Conservation (phyloP, 2,797 vertebrate genomes). For the Acipenser oxyrinchus region DNA sequence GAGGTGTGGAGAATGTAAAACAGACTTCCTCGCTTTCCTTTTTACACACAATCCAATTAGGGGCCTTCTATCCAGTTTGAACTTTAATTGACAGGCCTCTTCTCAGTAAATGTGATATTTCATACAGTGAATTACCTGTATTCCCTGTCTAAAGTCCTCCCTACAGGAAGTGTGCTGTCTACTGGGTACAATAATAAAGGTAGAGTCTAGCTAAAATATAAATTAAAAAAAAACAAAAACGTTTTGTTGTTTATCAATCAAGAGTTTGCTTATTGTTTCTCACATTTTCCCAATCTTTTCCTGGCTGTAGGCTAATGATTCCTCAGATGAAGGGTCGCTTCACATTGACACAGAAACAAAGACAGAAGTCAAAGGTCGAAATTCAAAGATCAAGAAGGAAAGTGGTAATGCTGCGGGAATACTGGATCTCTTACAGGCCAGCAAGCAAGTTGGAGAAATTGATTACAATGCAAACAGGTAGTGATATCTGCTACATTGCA, state of each 20-base stretch:
- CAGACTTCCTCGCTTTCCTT: conserved; percentile 10
- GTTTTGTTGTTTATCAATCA: neutral
- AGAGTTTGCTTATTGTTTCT: neutral
- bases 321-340: conserved; percentile 89
- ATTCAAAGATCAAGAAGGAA: conserved; percentile 88
- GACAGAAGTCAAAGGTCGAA: conserved; percentile 67
- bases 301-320: conserved; percentile 64
- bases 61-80: neutral
- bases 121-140: neutral
- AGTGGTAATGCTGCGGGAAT: conserved; percentile 80
- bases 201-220: neutral
- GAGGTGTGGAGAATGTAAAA: conserved; percentile 27
- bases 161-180: neutral
- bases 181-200: neutral
- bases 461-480: conserved; percentile 96
- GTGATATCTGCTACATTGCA: conserved; percentile 16
- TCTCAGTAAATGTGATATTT: neutral
- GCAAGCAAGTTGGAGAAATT: conserved; percentile 94
- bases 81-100: neutral
- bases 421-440: conserved; percentile 92
- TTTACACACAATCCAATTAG: neutral
- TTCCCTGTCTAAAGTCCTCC: neutral
- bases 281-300: conserved; percentile 9
- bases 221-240: neutral
- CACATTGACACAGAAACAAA: conserved; percentile 87